Evolutionary conservation across 2,888 invertebrate species (phyloP).

Genomic region (Drosophila kambysellisi): DNA sequence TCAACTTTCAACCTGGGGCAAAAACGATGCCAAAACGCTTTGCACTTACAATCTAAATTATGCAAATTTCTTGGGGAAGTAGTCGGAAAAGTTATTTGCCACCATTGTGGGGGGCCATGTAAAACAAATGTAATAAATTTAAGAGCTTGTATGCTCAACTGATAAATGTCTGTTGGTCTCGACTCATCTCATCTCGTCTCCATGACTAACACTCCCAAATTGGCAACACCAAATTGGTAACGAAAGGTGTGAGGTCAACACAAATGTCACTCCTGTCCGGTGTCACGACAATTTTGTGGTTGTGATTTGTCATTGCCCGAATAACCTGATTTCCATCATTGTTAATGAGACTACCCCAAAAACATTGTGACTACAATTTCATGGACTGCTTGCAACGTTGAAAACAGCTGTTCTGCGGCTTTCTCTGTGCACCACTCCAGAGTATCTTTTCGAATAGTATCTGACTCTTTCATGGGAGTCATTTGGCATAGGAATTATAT

Average conservation of each 20-base stretch:
- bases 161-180: conserved; percentile 44
- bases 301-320: conserved; percentile 48
- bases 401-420: conserved; percentile 1
- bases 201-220: conserved; percentile 12
- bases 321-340: conserved; percentile 48
- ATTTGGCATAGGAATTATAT: not conserved
- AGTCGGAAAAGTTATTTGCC: conserved; percentile 65
- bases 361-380: conserved; percentile 44
- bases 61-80: conserved; percentile 65
- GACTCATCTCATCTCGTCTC: conserved; percentile 5
- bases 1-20: conserved; percentile 31
- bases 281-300: conserved; percentile 31
- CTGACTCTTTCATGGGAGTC: not conserved
- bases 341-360: conserved; percentile 39
- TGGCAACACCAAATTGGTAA: conserved; percentile 3
- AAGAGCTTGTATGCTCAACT: conserved; percentile 67
- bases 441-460: not conserved
- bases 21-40: conserved; percentile 55
- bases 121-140: conserved; percentile 75
- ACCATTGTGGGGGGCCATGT: conserved; percentile 38
- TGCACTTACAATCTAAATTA: conserved; percentile 69
- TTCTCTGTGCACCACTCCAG: not conserved
- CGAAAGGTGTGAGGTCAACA: conserved; percentile 20
- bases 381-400: conserved; percentile 25
- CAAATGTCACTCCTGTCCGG: conserved; percentile 14